Evolutionary conservation across 2,797 vertebrate species (phyloP).

Genomic region (Liparis tanakae): DNA sequence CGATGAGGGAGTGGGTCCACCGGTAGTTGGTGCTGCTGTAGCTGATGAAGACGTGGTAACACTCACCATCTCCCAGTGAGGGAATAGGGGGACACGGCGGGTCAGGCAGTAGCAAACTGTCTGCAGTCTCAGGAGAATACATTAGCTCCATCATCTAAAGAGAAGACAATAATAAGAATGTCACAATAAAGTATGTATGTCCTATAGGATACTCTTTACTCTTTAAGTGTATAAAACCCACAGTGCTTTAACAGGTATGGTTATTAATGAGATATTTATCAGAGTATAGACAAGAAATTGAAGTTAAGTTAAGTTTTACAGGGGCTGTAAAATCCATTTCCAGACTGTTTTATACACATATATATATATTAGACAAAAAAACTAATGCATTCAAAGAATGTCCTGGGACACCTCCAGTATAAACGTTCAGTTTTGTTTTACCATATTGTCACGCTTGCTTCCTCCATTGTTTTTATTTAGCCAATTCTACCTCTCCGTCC

Average conservation of each 20-base stretch:
- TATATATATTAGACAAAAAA: too few relatives aligned
- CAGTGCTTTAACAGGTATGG: not conserved
- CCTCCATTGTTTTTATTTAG: not conserved
- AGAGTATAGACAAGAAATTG: not conserved
- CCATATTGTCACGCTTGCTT: not conserved
- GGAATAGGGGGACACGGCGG: conserved; percentile 23
- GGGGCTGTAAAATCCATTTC: not conserved
- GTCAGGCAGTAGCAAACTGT: not conserved
- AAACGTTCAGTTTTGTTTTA: not conserved
- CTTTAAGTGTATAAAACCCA: not conserved
- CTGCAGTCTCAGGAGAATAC: not conserved
- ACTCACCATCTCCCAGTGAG: conserved; percentile 48
- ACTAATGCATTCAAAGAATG: not conserved
- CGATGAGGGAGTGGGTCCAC: conserved; percentile 67
- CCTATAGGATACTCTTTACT: not conserved
- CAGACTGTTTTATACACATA: too few relatives aligned
- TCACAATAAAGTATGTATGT: not conserved
- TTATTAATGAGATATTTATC: not conserved
- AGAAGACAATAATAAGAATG: not conserved
- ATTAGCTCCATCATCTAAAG: conserved; percentile 19
- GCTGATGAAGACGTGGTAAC: conserved; percentile 75
- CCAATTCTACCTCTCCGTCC: too few relatives aligned
- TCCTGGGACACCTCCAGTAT: not conserved
- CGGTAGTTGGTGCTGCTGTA: conserved; percentile 67
- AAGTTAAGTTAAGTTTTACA: not conserved